Evolutionary conservation across 2,113 vertebrate genomes (phyloP), one percentile per base, ranked within the genome.

Genomic region (Calonectris borealis): DNA sequence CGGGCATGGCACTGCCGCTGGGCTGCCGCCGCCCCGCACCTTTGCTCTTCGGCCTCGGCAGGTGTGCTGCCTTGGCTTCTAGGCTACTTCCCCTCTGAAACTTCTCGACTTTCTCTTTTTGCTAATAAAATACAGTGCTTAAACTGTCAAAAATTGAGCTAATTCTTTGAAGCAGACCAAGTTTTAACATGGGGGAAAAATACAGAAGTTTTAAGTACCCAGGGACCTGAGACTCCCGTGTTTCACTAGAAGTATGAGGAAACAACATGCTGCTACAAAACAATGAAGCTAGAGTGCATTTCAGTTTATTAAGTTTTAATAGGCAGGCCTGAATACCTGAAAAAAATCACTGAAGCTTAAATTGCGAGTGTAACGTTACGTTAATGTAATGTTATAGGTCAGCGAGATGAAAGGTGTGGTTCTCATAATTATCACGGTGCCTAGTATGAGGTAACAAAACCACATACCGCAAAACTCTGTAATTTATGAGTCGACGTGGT

Each of bases 371-470:
- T 94, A 91, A 34, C 0, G 2, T 93, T 95, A 58, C 32, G 5
- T 80, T 90, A 85, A 54, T 40, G 25, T 52, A 42, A 29, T 36
- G 9, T 85, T 93, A 17, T 4, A 89, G 81, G 89, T 88, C 89
- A 77, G 58, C 0, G 16, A 78, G 83, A 87, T 96, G 82, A 77
- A 87, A 95, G 73, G 90, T 87, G 78, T 86, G 86, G 81, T 88
- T 86, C 86, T 76, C 3, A 0, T 92, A 88, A 91, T 95, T 91
- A 93, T 49, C 91, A 46, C 3, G 1, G 49, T 82, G 81, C 61
- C 32, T 87, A 27, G 42, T 42, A 6, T 83, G 86, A 91, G 52
- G 86, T 91, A 84, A 75, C 64, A 93, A 95, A 96, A 91, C 86
- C 88, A 57, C 81, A 68, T 51, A 91, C 88, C 51, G 0, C 83